Evolutionary conservation across 2,888 invertebrate genomes (phyloP).

Genomic region (Limnephilus lunatus): DNA sequence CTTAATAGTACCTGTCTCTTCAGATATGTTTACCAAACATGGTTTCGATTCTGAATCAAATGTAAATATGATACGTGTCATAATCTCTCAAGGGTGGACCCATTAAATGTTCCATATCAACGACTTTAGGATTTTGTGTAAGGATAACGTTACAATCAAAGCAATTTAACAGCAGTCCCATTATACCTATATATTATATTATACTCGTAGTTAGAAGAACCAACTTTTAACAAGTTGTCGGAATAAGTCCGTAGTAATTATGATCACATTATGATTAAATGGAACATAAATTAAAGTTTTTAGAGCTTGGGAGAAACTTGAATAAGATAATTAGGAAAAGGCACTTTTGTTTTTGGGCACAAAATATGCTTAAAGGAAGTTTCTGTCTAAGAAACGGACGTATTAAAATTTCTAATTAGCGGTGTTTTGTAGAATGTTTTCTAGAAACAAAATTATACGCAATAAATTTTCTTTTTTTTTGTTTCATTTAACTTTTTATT

Average conservation of each 20-base stretch:
- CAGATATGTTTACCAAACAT: no score
- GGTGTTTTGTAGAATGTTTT: neutral
- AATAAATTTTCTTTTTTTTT: no score
- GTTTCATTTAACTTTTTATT: no score
- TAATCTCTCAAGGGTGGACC: neutral
- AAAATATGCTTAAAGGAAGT: neutral
- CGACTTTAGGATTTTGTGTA: neutral
- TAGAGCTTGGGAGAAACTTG: neutral
- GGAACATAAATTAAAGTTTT: slow-evolving; percentile 2
- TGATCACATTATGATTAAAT: neutral
- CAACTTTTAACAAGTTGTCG: neutral
- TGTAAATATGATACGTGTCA: no score
- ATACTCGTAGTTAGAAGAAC: neutral
- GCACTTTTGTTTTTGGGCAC: neutral
- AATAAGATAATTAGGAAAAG: slow-evolving; percentile 2
- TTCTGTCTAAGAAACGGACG: neutral
- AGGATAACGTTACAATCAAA: neutral
- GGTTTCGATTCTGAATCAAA: no score
- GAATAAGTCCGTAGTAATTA: neutral
- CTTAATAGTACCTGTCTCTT: no score
- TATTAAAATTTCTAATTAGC: neutral
- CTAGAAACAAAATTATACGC: no score
- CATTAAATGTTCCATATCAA: neutral
- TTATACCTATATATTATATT: neutral
- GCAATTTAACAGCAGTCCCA: neutral